phyloP scores from a whole-genome alignment of 2,888 invertebrate species.

The Myathropa florea region DNA sequence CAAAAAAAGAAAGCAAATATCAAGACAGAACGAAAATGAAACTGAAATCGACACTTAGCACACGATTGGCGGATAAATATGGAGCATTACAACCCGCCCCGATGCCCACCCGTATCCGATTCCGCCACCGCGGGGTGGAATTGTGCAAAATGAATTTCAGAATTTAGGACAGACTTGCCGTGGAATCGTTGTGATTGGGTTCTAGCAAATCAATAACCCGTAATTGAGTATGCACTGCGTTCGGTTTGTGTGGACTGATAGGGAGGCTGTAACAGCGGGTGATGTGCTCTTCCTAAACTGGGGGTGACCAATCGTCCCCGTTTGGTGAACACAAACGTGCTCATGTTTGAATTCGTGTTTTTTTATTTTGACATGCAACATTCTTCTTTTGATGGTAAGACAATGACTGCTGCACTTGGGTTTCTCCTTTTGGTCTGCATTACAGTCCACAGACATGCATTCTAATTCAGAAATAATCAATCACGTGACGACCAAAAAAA shows the following conservation, averaged over 20 bases:
- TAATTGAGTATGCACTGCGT: constrained; percentile 43
- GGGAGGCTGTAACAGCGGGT: constrained; percentile 20
- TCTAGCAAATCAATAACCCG: constrained; percentile 39
- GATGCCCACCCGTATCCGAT: not conserved
- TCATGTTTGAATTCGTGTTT: too few species aligned
- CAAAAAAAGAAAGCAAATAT: not conserved
- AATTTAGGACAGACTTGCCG: constrained; percentile 27
- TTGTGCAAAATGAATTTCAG: constrained; percentile 21
- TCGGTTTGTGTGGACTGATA: not conserved
- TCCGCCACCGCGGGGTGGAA: not conserved
- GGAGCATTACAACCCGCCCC: not conserved
- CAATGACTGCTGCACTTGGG: not conserved
- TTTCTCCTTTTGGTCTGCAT: constrained; percentile 32
- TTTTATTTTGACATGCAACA: not conserved
- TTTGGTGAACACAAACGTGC: not conserved
- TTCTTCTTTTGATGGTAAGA: not conserved
- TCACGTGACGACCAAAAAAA: constrained; percentile 23
- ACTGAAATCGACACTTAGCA: constrained; percentile 63
- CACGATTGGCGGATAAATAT: constrained; percentile 56
- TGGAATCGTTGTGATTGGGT: not conserved
- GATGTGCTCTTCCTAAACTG: not conserved
- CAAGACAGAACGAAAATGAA: constrained; percentile 50
- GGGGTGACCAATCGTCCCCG: not conserved
- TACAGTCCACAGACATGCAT: constrained; percentile 41
- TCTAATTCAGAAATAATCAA: constrained; percentile 56